Conservation (phyloP, 2,888 invertebrate species). For the Galerucella calmariensis region DNA sequence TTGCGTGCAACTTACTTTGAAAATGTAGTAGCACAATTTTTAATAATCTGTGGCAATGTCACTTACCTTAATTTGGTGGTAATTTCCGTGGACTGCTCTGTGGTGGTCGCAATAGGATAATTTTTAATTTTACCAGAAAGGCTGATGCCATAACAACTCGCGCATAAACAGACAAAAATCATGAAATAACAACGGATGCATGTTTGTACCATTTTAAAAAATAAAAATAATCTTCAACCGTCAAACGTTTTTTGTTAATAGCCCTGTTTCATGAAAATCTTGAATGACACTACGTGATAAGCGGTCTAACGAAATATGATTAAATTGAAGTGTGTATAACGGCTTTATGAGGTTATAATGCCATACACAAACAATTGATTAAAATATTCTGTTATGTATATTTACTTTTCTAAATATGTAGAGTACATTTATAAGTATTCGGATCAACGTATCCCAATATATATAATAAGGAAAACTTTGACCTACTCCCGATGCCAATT, state of each 20-base stretch:
- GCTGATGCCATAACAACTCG: slow-evolving; percentile 24
- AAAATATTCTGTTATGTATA: slow-evolving; percentile 57
- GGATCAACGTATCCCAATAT: slow-evolving; percentile 13
- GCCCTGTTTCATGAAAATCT: slow-evolving; percentile 43
- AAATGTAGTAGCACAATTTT: no score
- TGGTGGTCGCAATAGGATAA: slow-evolving; percentile 55
- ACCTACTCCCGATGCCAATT: background rate
- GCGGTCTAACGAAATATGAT: slow-evolving; percentile 51
- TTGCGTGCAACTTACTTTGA: no score
- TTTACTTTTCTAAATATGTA: slow-evolving; percentile 50
- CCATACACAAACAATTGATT: slow-evolving; percentile 55
- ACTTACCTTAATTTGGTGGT: slow-evolving; percentile 53
- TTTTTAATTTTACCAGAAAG: slow-evolving; percentile 44
- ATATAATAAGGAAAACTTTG: background rate
- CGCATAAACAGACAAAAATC: slow-evolving; percentile 36
- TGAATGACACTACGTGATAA: slow-evolving; percentile 46
- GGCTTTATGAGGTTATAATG: slow-evolving; percentile 58
- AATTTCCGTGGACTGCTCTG: slow-evolving; percentile 37
- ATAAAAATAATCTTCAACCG: background rate
- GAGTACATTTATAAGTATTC: slow-evolving; percentile 38
- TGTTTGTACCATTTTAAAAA: slow-evolving; percentile 40
- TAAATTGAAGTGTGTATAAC: slow-evolving; percentile 50
- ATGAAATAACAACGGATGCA: slow-evolving; percentile 41
- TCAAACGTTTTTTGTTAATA: slow-evolving; percentile 11
- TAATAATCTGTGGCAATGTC: background rate